phyloP scores from a whole-genome alignment of 1,140 invertebrate genomes.

The Delia radicum region DNA sequence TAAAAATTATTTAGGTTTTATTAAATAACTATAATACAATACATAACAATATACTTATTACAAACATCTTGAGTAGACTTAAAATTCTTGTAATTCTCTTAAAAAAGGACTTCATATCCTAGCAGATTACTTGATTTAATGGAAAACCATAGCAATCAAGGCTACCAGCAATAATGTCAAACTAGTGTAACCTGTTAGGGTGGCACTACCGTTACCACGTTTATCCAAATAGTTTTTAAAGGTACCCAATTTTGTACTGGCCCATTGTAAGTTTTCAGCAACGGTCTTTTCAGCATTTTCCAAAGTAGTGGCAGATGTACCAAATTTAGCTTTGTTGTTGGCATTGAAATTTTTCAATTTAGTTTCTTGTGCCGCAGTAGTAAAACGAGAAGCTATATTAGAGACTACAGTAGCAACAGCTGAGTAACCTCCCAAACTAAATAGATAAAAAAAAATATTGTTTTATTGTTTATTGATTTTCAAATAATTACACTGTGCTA shows the following conservation, averaged over 20 bases:
- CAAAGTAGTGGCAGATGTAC: constrained; percentile 36
- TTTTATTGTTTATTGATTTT: too few species aligned
- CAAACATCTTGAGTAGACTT: neutral
- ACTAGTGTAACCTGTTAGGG: constrained; percentile 35
- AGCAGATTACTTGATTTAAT: neutral
- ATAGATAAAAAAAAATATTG: constrained; percentile 24
- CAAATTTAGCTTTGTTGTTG: constrained; percentile 35
- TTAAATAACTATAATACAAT: neutral
- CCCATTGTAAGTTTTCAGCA: constrained; percentile 39
- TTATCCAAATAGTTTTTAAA: constrained; percentile 40
- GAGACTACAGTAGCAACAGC: constrained; percentile 55
- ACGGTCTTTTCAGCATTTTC: constrained; percentile 34
- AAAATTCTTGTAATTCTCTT: neutral
- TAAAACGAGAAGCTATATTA: constrained; percentile 56
- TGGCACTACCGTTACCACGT: constrained; percentile 37
- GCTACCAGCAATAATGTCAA: constrained; percentile 42
- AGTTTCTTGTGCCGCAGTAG: constrained; percentile 53
- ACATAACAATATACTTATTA: neutral
- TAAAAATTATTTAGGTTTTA: neutral
- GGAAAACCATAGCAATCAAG: constrained; percentile 5
- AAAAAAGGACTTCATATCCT: neutral
- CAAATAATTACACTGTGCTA: too few species aligned
- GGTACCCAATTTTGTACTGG: constrained; percentile 30
- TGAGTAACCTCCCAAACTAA: constrained; percentile 51
- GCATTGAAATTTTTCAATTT: constrained; percentile 40